Percentiles rank a stretch among this genome's conserved stretches.
phyloP scores from a whole-genome alignment of 2,113 vertebrate species.

The Petromus typicus region DNA sequence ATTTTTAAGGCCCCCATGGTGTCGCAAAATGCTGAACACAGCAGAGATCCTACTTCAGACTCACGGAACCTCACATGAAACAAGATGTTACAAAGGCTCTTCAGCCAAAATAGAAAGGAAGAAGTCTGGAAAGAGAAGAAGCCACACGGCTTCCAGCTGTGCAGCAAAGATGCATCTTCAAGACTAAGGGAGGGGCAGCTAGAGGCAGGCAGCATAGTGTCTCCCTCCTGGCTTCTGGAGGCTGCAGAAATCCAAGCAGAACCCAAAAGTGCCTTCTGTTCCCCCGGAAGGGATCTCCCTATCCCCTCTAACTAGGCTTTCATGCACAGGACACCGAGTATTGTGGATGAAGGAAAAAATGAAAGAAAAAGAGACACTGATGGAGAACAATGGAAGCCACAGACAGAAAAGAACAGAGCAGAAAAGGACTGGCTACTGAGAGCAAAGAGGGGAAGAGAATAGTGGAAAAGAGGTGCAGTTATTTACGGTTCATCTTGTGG shows the following conservation, averaged over 20 bases:
- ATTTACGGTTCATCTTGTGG: background rate
- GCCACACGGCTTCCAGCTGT: background rate
- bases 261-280: background rate
- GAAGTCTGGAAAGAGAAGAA: background rate
- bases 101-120: background rate
- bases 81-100: background rate
- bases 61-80: background rate
- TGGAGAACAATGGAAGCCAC: background rate
- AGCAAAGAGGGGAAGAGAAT: background rate
- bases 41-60: background rate
- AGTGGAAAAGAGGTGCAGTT: background rate
- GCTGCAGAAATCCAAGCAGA: background rate
- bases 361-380: background rate
- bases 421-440: background rate
- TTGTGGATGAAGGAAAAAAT: background rate
- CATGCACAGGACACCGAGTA: background rate
- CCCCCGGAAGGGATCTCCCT: too few relatives aligned
- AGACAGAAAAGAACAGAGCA: background rate
- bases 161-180: background rate
- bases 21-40: background rate
- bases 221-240: background rate
- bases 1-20: background rate
- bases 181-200: background rate
- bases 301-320: too few relatives aligned
- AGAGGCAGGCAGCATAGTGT: fast-evolving